These are phyloP conservation scores for Pangasius mekongensis DNA, from an alignment of 2,797 vertebrate genomes.

Conservation along the genomic window DNA sequence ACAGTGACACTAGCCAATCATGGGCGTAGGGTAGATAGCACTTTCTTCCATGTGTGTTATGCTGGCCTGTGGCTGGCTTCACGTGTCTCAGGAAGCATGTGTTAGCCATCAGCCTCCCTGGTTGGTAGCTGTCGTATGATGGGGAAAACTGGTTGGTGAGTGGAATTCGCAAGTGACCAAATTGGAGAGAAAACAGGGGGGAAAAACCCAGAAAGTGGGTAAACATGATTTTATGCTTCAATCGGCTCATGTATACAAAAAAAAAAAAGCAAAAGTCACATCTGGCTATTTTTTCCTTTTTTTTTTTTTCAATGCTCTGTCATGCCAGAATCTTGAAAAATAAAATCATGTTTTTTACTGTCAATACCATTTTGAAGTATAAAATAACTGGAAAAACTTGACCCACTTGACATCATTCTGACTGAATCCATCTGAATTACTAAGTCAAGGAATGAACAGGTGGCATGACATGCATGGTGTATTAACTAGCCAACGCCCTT, in stretches of 20 bases:
- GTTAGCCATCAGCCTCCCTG: neutral
- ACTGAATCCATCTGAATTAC: neutral
- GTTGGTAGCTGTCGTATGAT: neutral
- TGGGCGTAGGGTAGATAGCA: neutral
- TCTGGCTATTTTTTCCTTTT: neutral
- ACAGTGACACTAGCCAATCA: neutral
- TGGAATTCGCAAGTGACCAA: neutral
- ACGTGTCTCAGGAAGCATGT: neutral
- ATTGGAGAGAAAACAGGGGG: neutral
- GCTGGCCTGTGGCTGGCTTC: neutral
- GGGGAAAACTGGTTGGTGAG: neutral
- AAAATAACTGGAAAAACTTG: constrained; percentile 1
- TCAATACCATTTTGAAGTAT: neutral
- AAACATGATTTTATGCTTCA: neutral
- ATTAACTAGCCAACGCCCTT: neutral
- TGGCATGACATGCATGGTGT: neutral
- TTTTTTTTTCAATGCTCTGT: neutral
- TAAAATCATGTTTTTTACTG: neutral
- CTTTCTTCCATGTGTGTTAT: neutral
- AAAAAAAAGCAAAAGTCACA: neutral
- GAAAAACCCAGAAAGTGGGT: neutral
- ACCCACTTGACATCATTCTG: neutral
- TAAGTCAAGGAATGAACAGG: neutral
- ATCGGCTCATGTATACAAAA: neutral
- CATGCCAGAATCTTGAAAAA: neutral